A percentile compares a stretch with the other conserved stretches of the same genome.
Conservation (phyloP, 2,888 invertebrate genomes). For the Phortica okadai region DNA sequence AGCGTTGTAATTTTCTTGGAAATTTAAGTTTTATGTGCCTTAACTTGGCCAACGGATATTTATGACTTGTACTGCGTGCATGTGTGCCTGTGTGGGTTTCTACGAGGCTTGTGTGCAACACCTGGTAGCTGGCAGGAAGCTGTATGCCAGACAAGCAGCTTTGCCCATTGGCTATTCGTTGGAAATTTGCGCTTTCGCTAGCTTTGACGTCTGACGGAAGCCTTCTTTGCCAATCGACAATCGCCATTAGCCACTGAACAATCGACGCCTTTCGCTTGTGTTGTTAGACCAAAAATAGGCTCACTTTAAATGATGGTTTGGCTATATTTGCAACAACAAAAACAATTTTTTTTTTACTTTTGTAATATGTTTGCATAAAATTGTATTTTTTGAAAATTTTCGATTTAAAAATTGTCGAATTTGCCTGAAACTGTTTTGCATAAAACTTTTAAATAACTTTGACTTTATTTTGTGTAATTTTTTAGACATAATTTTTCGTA, state of each 20-base stretch:
- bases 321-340: neutral
- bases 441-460: no score
- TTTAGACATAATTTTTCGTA: neutral
- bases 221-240: slow-evolving; percentile 18
- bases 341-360: no score
- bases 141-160: slow-evolving; percentile 34
- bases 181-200: slow-evolving; percentile 47
- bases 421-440: no score
- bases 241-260: slow-evolving; percentile 37
- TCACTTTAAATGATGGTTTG: neutral
- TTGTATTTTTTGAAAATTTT: neutral
- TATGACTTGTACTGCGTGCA: slow-evolving; percentile 56
- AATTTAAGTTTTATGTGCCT: slow-evolving; percentile 66
- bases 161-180: slow-evolving; percentile 40
- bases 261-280: slow-evolving; percentile 38
- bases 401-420: no score
- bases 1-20: slow-evolving; percentile 70
- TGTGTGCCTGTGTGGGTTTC: slow-evolving; percentile 27
- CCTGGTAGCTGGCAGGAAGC: slow-evolving; percentile 60
- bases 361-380: no score
- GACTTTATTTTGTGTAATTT: neutral
- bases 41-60: slow-evolving; percentile 55
- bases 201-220: slow-evolving; percentile 22
- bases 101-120: slow-evolving; percentile 45
- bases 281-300: neutral